These are phyloP conservation scores for Psittacara wagleri DNA, from an alignment of 2,113 vertebrate species.

Conservation along the genomic window DNA sequence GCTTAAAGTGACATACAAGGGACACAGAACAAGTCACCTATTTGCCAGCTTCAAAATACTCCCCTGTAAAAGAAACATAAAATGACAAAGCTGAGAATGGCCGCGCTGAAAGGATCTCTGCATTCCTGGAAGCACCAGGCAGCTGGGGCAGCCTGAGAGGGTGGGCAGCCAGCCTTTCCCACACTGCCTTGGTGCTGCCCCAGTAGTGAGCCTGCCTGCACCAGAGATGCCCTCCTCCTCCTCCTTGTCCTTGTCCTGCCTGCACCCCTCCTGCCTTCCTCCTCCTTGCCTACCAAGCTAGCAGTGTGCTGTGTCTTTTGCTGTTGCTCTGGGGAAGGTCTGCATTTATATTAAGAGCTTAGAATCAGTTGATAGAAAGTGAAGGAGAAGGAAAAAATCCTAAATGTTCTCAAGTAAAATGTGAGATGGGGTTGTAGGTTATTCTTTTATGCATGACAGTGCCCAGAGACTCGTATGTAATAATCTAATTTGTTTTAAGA, in stretches of 20 bases:
- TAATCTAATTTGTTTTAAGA: neutral
- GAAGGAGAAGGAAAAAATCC: neutral
- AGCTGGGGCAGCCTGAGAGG: neutral
- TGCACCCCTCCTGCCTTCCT: neutral
- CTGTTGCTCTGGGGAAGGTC: neutral
- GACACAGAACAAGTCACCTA: neutral
- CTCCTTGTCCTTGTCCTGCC: neutral
- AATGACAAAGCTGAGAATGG: neutral
- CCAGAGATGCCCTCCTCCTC: too few relatives aligned
- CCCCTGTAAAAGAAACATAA: neutral
- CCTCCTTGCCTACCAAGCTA: neutral
- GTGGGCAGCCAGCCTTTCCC: neutral
- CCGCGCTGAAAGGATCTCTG: neutral
- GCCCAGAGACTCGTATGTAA: neutral
- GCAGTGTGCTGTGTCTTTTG: accelerated
- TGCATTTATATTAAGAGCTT: neutral
- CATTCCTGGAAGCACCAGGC: neutral
- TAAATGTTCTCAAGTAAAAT: neutral
- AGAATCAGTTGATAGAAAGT: neutral
- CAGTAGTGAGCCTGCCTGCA: neutral
- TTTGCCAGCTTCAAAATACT: neutral
- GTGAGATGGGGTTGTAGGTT: neutral
- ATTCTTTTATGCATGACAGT: neutral
- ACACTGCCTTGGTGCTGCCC: neutral
- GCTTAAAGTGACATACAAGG: neutral